Percentiles rank a stretch among this genome's conserved stretches.
These are phyloP conservation scores for Gnathonemus echidnorhynchus DNA, from an alignment of 2,113 vertebrate species.

Conservation along the genomic window DNA sequence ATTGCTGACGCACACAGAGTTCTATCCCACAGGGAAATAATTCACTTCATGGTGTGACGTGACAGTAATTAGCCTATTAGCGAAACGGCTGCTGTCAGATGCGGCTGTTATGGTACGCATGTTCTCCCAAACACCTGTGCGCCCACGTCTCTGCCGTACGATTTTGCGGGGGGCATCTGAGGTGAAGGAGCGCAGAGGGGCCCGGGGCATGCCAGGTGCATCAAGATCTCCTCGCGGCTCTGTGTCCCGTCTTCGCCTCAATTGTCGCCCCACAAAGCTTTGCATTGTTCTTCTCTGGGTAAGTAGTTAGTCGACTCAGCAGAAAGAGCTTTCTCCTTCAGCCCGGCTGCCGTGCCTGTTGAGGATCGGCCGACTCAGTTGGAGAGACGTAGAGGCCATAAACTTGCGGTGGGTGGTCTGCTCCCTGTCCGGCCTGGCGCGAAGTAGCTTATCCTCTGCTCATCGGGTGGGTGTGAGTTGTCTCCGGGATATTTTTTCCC, in stretches of 20 bases:
- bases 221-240: background rate
- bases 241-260: background rate
- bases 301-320: background rate
- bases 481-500: background rate
- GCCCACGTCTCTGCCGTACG: background rate
- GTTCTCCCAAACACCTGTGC: background rate
- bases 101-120: background rate
- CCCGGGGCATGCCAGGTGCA: background rate
- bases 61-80: background rate
- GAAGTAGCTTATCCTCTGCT: background rate
- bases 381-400: background rate
- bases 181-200: background rate
- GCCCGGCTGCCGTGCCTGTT: background rate
- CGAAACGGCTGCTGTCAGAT: slow-evolving; percentile 28
- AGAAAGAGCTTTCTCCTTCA: background rate
- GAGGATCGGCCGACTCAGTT: background rate
- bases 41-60: background rate
- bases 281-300: background rate
- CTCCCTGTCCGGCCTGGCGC: background rate
- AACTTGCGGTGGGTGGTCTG: background rate
- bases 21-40: background rate
- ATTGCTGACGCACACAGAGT: background rate
- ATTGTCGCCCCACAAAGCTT: background rate
- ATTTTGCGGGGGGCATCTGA: background rate
- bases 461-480: background rate